Conservation (phyloP, 2,113 vertebrate species). For the Lynx canadensis region DNA sequence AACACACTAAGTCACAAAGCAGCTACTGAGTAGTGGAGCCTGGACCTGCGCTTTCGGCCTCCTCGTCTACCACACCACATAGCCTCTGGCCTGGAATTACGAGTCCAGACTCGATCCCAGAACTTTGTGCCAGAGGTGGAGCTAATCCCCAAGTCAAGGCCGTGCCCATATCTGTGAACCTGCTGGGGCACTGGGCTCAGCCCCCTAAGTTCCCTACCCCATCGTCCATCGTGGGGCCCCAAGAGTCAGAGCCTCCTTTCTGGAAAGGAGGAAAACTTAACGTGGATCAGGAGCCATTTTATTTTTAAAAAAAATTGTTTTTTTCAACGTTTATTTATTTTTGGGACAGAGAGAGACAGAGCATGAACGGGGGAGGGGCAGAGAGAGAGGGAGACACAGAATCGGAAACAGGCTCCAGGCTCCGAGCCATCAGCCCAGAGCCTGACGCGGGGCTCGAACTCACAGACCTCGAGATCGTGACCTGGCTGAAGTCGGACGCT, state of each 20-base stretch:
- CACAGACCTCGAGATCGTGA: too few species aligned
- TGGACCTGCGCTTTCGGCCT: background rate
- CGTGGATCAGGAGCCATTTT: background rate
- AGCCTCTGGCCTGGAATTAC: background rate
- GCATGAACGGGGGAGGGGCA: too few species aligned
- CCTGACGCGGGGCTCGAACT: too few species aligned
- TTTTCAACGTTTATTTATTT: too few species aligned
- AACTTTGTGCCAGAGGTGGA: background rate
- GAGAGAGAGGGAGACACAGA: too few species aligned
- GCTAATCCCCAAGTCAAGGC: background rate
- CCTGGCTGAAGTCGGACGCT: too few species aligned
- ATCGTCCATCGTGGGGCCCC: fast-evolving
- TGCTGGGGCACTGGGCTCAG: background rate
- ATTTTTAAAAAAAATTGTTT: too few species aligned
- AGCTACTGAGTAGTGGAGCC: background rate
- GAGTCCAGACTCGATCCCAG: background rate
- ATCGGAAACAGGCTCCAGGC: too few species aligned
- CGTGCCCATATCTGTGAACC: background rate
- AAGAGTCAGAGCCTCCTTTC: background rate
- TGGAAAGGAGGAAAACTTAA: background rate
- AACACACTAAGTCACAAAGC: background rate
- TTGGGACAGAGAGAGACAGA: too few species aligned
- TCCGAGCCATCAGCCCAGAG: too few species aligned
- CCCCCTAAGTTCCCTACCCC: fast-evolving
- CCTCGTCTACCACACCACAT: fast-evolving